phyloP scores from a whole-genome alignment of 64 coral and sea anemone species.

The Cladopsammia gracilis region DNA sequence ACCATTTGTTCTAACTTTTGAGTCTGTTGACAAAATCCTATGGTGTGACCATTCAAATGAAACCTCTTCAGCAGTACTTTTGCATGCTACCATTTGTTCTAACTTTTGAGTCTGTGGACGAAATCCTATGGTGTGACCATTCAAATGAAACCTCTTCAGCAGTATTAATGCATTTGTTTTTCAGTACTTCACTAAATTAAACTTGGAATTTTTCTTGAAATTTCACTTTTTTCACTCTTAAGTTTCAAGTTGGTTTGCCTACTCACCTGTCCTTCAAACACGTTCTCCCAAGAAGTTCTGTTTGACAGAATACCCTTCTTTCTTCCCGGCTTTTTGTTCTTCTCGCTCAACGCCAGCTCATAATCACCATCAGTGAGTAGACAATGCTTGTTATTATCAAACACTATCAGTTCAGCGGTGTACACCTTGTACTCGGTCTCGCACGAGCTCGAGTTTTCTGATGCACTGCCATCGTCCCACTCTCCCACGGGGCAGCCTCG shows the following conservation, averaged over 20 bases:
- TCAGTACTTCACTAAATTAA: no score
- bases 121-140: no score
- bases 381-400: conserved; percentile 94
- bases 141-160: no score
- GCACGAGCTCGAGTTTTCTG: conserved; percentile 38
- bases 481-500: conserved; percentile 27
- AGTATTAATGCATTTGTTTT: no score
- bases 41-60: no score
- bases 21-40: no score
- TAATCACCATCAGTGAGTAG: conserved; percentile 97
- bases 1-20: no score
- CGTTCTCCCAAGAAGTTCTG: conserved; percentile 89
- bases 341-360: conserved; percentile 90
- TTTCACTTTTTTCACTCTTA: not conserved
- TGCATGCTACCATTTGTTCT: no score
- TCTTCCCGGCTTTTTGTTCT: conserved; percentile 86
- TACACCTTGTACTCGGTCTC: conserved; percentile 75
- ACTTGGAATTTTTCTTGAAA: not conserved
- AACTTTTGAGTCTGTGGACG: no score
- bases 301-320: conserved; percentile 90
- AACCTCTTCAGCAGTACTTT: no score
- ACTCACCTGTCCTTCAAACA: conserved; percentile 95
- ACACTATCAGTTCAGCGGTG: conserved; percentile 95
- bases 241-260: no score
- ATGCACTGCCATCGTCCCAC: conserved; percentile 55